Percentiles rank a stretch among this genome's conserved stretches.
Evolutionary conservation across 1,140 invertebrate species (phyloP).

Genomic region (Drosophila trapezifrons): DNA sequence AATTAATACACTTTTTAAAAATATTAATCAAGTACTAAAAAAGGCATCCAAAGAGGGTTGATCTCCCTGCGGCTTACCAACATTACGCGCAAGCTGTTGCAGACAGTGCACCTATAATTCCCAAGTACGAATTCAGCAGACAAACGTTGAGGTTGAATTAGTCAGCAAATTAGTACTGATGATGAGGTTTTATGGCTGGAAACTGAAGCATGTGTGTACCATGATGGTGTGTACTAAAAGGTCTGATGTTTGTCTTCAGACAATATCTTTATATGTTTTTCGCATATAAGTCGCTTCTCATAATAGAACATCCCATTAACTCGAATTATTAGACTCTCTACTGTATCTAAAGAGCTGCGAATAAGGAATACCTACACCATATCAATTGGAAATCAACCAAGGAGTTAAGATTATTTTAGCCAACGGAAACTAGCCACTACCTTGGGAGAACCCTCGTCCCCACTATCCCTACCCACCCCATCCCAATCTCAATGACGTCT

Average conservation of each 20-base stretch:
- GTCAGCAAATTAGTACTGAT: too few relatives aligned
- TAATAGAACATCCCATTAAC: neutral
- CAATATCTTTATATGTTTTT: neutral
- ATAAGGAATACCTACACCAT: constrained; percentile 1
- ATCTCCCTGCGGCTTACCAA: too few relatives aligned
- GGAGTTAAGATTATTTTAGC: constrained; percentile 33
- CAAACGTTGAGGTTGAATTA: too few relatives aligned
- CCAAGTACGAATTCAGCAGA: neutral
- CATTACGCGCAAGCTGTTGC: too few relatives aligned
- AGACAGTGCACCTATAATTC: neutral
- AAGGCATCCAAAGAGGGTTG: too few relatives aligned
- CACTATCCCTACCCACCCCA: constrained; percentile 3
- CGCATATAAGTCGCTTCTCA: neutral
- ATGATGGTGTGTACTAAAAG: too few relatives aligned
- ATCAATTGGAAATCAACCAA: constrained; percentile 29
- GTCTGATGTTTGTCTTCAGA: too few relatives aligned
- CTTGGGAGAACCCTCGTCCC: neutral
- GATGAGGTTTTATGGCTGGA: too few relatives aligned
- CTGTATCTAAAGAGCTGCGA: neutral
- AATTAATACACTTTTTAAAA: too few relatives aligned
- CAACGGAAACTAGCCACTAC: constrained; percentile 16
- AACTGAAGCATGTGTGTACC: too few relatives aligned
- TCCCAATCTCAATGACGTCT: constrained; percentile 45
- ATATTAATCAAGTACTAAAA: too few relatives aligned
- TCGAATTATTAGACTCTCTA: neutral